Base-by-base conservation (phyloP, 2,797 vertebrate species). In the Sarcophilus harrisii region DNA sequence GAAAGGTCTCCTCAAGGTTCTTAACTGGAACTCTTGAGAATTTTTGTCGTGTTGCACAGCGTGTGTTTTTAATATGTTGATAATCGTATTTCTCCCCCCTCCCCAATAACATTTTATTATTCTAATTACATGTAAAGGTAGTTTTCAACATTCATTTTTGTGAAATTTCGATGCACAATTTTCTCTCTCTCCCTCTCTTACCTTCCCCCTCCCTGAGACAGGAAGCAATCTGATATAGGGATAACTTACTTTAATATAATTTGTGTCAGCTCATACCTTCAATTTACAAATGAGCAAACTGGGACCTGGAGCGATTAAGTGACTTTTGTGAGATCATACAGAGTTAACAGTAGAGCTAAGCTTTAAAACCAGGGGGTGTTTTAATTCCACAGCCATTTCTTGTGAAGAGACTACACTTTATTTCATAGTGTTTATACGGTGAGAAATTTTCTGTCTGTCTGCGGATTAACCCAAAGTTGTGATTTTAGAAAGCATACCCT, bases 401-500 rank as follows among this genome's bases (percentile, higher is more conserved):
- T 87, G 38, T 87, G 21, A 87, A 24, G 38, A 49, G 21, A 45
- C 38, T 87, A 27, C 24, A 87, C 38, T 87, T 45, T 52, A 49
- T 11, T 54, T 32, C 27, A 73, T 58, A 38, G 11, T 60, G 14
- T 93, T 95, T 81, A 49, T 57, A 29, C 90, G 62, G 90, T 60
- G 87, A 73, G 92, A 60, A 5, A 9, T 87, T n/a, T 92, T 52
- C 58, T 96, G 1, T 38, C 66, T 32, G 62, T 57, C 38, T 87
- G 32, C 45, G 89, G 32, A n/a, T 87, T 90, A 60, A 27, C 28
- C 57, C 90, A 59, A 6, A n/a, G 10, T 66, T 58, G 49, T 91
- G 1, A 29, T 94, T 93, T 94, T 45, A 55, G 92, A 91, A 49
- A 96, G 92, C 52, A 1, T 21, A 73, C n/a, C 32, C 49, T 90